Evolutionary conservation across 2,113 vertebrate species (phyloP).

Genomic region (Dermatemys mawii): DNA sequence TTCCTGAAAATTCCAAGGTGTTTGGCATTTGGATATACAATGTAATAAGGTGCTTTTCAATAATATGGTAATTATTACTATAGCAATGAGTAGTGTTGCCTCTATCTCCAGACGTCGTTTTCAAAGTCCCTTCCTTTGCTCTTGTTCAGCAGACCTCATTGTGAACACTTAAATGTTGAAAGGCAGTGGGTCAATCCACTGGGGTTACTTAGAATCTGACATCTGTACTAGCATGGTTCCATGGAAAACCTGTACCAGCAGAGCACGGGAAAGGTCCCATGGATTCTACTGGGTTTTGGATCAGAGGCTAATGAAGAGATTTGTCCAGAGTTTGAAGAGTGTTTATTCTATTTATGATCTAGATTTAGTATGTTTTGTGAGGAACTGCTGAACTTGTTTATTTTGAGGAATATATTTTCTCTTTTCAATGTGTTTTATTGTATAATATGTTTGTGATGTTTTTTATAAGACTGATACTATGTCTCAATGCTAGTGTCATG

Average conservation of each 20-base stretch:
- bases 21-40: not conserved
- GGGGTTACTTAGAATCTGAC: not conserved
- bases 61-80: not conserved
- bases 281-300: not conserved
- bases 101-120: not conserved
- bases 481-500: not conserved
- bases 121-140: not conserved
- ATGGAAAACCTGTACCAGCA: not conserved
- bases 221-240: not conserved
- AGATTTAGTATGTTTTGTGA: not conserved
- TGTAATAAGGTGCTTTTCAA: not conserved
- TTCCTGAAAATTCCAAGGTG: not conserved
- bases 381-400: not conserved
- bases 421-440: not conserved
- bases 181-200: not conserved
- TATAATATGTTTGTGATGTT: not conserved
- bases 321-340: not conserved
- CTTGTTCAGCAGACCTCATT: not conserved
- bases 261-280: not conserved
- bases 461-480: slow-evolving; percentile 2
- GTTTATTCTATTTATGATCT: not conserved
- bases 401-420: not conserved
- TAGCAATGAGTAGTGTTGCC: not conserved
- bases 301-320: too few species aligned
- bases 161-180: not conserved